These are phyloP conservation scores for Otus sunia DNA, from an alignment of 2,113 vertebrate genomes.

Conservation along the genomic window DNA sequence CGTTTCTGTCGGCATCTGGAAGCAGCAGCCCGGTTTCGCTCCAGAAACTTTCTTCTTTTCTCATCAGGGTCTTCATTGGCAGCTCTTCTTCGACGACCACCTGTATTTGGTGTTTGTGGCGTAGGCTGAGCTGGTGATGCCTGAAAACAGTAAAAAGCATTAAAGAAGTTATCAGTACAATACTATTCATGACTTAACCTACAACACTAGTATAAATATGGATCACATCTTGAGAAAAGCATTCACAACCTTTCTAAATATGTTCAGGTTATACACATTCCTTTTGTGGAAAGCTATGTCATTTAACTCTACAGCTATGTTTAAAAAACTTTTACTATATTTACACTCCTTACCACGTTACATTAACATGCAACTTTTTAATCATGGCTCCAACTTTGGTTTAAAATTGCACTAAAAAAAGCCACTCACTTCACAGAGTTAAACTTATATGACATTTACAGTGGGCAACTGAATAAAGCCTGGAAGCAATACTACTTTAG, in stretches of 20 bases:
- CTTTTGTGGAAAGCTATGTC: not conserved
- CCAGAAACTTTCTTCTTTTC: constrained; percentile 95
- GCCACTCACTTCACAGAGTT: not conserved
- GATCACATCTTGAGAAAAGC: not conserved
- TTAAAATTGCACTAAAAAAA: not conserved
- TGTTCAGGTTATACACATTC: not conserved
- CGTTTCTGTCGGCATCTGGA: constrained; percentile 96
- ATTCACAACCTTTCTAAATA: not conserved
- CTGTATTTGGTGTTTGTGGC: constrained; percentile 88
- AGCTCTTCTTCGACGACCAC: constrained; percentile 91
- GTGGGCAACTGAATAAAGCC: not conserved
- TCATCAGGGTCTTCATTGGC: constrained; percentile 96
- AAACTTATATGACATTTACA: not conserved
- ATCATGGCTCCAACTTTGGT: not conserved
- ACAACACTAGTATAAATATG: not conserved
- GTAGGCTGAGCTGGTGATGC: constrained; percentile 88
- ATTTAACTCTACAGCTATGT: not conserved
- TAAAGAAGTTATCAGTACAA: not conserved
- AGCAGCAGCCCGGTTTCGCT: constrained; percentile 93
- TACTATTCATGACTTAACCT: not conserved
- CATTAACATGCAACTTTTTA: not conserved
- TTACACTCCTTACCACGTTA: not conserved
- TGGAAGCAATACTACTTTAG: not conserved
- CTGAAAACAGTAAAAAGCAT: constrained; percentile 63
- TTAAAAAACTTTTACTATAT: not conserved